Evolutionary conservation across 2,797 vertebrate genomes (phyloP), one percentile per base, ranked within the genome.

Genomic region (Apodemus agrarius): DNA sequence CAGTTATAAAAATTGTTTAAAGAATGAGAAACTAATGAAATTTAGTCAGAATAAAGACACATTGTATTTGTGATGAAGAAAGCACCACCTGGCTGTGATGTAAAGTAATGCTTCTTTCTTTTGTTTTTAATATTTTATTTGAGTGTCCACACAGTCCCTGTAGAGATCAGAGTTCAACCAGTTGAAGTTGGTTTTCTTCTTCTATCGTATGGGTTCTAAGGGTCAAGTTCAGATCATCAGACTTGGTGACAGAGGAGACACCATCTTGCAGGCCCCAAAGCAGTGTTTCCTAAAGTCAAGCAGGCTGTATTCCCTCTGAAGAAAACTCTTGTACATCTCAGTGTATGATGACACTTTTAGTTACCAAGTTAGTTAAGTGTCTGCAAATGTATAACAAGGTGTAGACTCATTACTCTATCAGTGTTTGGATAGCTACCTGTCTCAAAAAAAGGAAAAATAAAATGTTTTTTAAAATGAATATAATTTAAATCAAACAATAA

Each of bases 401-500:
- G 90, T 43, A 91, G 46, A 82, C 2, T 72, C 43, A 75, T 37
- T 69, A 72, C 19, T 96, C 75, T 96, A 72, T 13, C 34, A 74
- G 52, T 67, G 80, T 65, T 89, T 52, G 49, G 24, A 52, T 0
- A 86, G 52, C 67, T 75, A 82, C 22, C 26, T 65, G 10, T 84
- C 61, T 34, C 29, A 85, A 65, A 78, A 26, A 31, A 14, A 75
- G 22, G 19, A 81, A 26, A 24, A 59, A 16, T 9, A 9, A 43
- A 85, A 92, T 91, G 57, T 29, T 52, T 52, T 52, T 46, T 37
- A 92, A 83, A 67, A 65, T 57, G 14, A 65, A 67, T 24, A 83
- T 52, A 49, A 12, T 82, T 79, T 87, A 91, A 89, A 34, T n/a
- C 52, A 92, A 96, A 95, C 2, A 93, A 95, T 2, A 93, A 95